A percentile compares a stretch with the other conserved stretches of the same genome.
phyloP scores from a whole-genome alignment of 2,888 invertebrate species.

The Drosophila prostipennis region DNA sequence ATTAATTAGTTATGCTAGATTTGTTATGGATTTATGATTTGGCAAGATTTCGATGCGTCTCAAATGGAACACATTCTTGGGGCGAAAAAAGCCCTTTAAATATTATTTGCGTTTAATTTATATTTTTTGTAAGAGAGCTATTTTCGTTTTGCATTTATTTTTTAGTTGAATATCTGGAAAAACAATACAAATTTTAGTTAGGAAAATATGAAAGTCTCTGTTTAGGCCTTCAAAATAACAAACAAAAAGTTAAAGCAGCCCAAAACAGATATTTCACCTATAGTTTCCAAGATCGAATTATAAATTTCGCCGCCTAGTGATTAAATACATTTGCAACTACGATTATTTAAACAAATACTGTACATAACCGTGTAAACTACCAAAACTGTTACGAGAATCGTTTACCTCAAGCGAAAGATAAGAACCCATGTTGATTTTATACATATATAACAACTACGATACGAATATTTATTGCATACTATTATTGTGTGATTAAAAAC shows the following conservation, averaged over 20 bases:
- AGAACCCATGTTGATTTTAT: conserved; percentile 60
- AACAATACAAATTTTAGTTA: too few relatives aligned
- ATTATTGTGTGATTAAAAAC: conserved; percentile 35
- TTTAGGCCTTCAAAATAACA: not conserved
- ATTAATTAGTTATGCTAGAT: not conserved
- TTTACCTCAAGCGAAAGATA: conserved; percentile 56
- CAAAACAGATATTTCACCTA: not conserved
- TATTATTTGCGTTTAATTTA: too few relatives aligned
- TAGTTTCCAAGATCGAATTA: not conserved
- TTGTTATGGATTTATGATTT: not conserved
- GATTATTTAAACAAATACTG: conserved; percentile 26
- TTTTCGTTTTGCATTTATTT: too few relatives aligned
- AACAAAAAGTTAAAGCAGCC: not conserved
- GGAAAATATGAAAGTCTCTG: too few relatives aligned
- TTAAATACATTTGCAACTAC: not conserved
- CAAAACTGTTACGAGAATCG: conserved; percentile 57
- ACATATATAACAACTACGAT: conserved; percentile 29
- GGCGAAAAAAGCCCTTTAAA: too few relatives aligned
- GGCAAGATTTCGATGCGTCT: not conserved
- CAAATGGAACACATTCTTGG: not conserved
- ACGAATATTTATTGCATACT: conserved; percentile 42
- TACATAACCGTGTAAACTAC: conserved; percentile 55
- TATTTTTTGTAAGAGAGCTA: too few relatives aligned
- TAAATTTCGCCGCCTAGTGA: not conserved
- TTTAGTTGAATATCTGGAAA: too few relatives aligned